Conservation (phyloP, 1,140 invertebrate genomes). For the Philaenus spumarius region DNA sequence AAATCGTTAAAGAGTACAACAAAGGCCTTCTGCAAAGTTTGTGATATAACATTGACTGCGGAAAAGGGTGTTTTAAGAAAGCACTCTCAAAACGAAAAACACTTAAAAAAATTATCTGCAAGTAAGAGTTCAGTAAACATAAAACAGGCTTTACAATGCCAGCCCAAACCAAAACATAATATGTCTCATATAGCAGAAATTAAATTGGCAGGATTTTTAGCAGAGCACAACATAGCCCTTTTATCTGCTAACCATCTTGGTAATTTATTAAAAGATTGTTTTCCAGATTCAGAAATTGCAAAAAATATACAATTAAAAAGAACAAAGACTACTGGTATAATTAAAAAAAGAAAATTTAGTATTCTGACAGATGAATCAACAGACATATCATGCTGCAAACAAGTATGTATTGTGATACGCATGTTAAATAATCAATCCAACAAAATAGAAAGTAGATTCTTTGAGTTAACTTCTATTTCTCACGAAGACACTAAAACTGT, state of each 20-base stretch:
- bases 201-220: conserved; percentile 4
- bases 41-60: neutral
- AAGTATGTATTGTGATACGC: conserved; percentile 26
- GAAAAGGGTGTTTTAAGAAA: conserved; percentile 7
- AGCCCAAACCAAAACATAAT: neutral
- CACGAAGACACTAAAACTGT: conserved; percentile 14
- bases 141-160: neutral
- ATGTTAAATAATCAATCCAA: conserved; percentile 30
- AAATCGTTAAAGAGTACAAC: neutral
- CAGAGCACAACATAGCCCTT: conserved; percentile 11
- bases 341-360: conserved; percentile 26
- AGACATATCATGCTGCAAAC: conserved; percentile 25
- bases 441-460: conserved; percentile 33
- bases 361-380: conserved; percentile 33
- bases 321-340: conserved; percentile 21
- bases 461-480: conserved; percentile 33
- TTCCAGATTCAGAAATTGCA: conserved; percentile 10
- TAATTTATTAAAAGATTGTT: conserved; percentile 2
- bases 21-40: neutral
- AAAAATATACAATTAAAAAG: conserved; percentile 6
- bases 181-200: conserved; percentile 11
- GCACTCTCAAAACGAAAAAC: conserved; percentile 4
- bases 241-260: conserved; percentile 2
- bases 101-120: neutral
- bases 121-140: neutral